phyloP scores from a whole-genome alignment of 2,113 vertebrate genomes.

The Phainopepla nitens region DNA sequence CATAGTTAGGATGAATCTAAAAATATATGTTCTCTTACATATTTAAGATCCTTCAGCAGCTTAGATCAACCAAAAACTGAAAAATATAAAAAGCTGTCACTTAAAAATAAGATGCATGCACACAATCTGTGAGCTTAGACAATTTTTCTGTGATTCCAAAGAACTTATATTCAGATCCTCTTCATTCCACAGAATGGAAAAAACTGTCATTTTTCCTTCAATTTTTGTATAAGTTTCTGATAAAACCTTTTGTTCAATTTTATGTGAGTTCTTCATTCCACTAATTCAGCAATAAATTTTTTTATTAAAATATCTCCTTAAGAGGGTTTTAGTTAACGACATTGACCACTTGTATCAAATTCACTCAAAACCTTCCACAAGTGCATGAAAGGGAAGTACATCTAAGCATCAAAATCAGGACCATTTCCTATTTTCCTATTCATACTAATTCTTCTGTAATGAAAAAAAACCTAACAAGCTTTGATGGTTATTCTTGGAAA shows the following conservation, averaged over 20 bases:
- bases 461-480: too few relatives aligned
- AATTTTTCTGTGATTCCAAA: background rate
- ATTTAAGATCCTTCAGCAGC: background rate
- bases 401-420: background rate
- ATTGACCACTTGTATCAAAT: background rate
- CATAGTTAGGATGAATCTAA: background rate
- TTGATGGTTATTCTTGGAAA: background rate
- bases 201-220: background rate
- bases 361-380: background rate
- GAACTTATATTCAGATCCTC: background rate
- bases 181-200: background rate
- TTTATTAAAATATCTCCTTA: background rate
- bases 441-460: background rate
- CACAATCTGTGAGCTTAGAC: background rate
- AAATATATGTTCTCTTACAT: background rate
- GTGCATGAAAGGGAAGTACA: background rate
- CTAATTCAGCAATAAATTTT: background rate
- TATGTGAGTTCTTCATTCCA: background rate
- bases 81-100: background rate
- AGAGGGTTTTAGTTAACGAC: background rate
- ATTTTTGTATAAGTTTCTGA: background rate
- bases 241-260: background rate
- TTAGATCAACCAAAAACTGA: background rate
- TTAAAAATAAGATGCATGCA: background rate
- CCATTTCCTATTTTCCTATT: background rate